Evolutionary conservation across 2,797 vertebrate species (phyloP), one percentile per base, ranked within the genome.

Genomic region (Neopelma chrysocephalum): DNA sequence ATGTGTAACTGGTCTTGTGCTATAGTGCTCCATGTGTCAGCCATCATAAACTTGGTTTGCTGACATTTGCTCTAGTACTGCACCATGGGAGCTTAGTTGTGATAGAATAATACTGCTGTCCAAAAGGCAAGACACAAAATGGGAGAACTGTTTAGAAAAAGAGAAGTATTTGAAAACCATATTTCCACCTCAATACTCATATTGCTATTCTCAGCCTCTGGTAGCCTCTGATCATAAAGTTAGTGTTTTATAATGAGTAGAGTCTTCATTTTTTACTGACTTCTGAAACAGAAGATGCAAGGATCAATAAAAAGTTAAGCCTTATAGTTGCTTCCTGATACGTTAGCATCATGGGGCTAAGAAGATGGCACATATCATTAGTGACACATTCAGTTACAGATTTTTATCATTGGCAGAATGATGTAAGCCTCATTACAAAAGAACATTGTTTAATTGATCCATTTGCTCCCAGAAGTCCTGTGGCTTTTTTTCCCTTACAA

Each of bases 381-480:
- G 54, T 69, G 61, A 85, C 82, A 94, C 31, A 51, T 29, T 82
- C 34, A 29, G 77, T 66, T 93, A 79, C 61, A 94, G 61, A 89
- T 84, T 91, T 94, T 77, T 82, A 73, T 83, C 78, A 62, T 16
- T 75, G 84, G 62, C 76, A 96, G 92, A 68, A 81, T 88, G 78
- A 91, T 90, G 76, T 48, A 93, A 53, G 71, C 73, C 69, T 91
- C 78, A 94, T 94, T 96, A 96, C 69, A 94, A 66, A 83, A 78
- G 66, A 94, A 95, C 77, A 85, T 32, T 91, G 51, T 82, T 76
- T 94, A 96, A 97, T 91, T 91, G 87, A 95, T 94, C 69, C 32
- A 83, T 71, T 92, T 92, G 43, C 82, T 96, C 64, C 34, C 89
- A 94, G 81, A 29, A 71, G 84, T 73, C 42, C 73, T 73, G 54